Percentiles rank a stretch among this genome's conserved stretches.
These are phyloP conservation scores for Chiloscyllium punctatum DNA, from an alignment of 2,797 vertebrate species.

Conservation along the genomic window DNA sequence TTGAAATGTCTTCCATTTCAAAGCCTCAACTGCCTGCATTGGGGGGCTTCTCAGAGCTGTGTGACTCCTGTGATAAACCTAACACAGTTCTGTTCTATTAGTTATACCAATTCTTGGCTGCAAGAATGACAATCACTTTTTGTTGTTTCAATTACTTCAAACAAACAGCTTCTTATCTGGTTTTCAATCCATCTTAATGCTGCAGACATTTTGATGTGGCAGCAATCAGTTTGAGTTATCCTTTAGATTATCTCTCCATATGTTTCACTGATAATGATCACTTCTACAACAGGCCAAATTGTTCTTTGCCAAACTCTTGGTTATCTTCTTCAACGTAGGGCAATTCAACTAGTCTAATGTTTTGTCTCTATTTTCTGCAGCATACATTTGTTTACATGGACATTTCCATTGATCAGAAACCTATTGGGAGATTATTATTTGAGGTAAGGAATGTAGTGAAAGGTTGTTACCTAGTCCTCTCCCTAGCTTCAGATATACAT, in stretches of 20 bases:
- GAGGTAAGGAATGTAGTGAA: slow-evolving; percentile 60
- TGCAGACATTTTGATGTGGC: background rate
- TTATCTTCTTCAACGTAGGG: background rate
- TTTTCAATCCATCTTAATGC: too few species aligned
- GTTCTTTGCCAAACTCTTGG: background rate
- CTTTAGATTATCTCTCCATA: background rate
- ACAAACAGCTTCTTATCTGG: background rate
- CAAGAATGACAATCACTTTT: background rate
- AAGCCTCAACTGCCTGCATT: too few species aligned
- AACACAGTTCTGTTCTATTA: background rate
- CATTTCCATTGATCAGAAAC: slow-evolving; percentile 59
- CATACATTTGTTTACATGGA: slow-evolving; percentile 80
- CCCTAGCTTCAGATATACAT: background rate
- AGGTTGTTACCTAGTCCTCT: background rate
- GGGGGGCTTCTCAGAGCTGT: background rate
- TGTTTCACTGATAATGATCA: background rate
- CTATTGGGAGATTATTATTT: slow-evolving; percentile 69
- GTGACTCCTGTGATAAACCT: background rate
- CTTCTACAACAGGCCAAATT: background rate
- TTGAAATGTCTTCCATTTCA: background rate
- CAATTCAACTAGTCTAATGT: too few species aligned
- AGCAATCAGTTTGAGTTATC: background rate
- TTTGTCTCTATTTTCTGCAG: slow-evolving; percentile 51
- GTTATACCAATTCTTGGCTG: background rate
- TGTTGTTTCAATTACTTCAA: background rate